phyloP scores from a whole-genome alignment of 2,797 vertebrate species.

The Chelmon rostratus region DNA sequence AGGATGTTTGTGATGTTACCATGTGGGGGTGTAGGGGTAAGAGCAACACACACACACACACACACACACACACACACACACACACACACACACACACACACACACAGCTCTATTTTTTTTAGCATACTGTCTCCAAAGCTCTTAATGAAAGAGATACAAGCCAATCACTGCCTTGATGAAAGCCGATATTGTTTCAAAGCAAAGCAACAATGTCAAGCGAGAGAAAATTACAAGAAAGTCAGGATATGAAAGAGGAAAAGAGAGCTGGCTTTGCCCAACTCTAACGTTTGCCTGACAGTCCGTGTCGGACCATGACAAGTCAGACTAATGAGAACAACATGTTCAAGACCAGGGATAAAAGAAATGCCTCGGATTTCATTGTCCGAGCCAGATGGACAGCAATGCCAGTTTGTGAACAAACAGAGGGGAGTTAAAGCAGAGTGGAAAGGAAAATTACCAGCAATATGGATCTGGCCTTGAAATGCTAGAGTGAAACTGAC shows the following conservation, averaged over 20 bases:
- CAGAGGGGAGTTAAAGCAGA: slow-evolving; percentile 30
- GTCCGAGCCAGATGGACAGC: slow-evolving; percentile 68
- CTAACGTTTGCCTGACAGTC: slow-evolving; percentile 67
- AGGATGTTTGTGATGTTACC: slow-evolving; percentile 97
- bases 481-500: slow-evolving; percentile 14
- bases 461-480: slow-evolving; percentile 31
- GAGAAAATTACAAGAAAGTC: slow-evolving; percentile 46
- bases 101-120: slow-evolving; percentile 1
- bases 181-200: slow-evolving; percentile 62
- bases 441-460: slow-evolving; percentile 43
- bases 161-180: slow-evolving; percentile 41
- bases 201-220: slow-evolving; percentile 33
- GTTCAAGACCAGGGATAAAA: slow-evolving; percentile 81
- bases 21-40: slow-evolving; percentile 97
- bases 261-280: slow-evolving; percentile 25
- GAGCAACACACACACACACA: slow-evolving; percentile 57
- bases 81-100: neutral
- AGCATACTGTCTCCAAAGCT: slow-evolving; percentile 28
- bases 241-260: slow-evolving; percentile 67
- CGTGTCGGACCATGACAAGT: slow-evolving; percentile 74
- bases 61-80: slow-evolving; percentile 10
- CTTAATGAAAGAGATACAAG: slow-evolving; percentile 27
- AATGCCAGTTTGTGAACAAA: slow-evolving; percentile 65
- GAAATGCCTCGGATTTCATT: slow-evolving; percentile 69
- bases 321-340: slow-evolving; percentile 87